Conservation (phyloP, 2,888 invertebrate genomes). For the Phyto melanocephala region DNA sequence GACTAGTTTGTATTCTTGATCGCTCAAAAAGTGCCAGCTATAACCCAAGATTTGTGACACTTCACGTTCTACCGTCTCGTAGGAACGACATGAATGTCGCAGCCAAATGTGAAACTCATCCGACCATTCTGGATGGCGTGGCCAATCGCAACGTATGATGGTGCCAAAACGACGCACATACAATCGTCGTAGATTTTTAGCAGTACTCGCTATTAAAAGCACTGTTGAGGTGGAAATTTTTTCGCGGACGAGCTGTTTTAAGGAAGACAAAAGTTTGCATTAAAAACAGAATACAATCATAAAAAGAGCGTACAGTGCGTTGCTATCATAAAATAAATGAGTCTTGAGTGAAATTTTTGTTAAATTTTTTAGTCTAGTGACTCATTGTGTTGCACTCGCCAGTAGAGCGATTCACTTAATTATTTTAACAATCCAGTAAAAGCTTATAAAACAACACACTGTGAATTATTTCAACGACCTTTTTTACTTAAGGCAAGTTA, state of each 20-base stretch:
- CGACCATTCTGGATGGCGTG: conserved; percentile 83
- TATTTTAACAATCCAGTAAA: no score
- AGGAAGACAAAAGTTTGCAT: background rate
- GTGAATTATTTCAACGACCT: no score
- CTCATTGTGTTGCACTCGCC: background rate
- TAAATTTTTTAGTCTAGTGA: no score
- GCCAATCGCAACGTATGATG: conserved; percentile 86
- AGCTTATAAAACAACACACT: no score
- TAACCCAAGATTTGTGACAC: conserved; percentile 84
- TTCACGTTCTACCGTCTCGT: conserved; percentile 84
- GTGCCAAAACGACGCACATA: conserved; percentile 86
- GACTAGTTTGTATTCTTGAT: conserved; percentile 82
- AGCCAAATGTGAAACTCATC: conserved; percentile 85
- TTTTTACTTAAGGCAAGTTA: no score
- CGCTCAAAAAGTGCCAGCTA: conserved; percentile 84
- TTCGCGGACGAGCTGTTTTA: conserved; percentile 84
- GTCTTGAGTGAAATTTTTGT: background rate
- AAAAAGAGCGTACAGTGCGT: no score
- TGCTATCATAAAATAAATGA: no score
- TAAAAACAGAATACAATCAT: background rate
- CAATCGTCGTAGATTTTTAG: conserved; percentile 82
- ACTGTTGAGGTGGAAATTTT: conserved; percentile 88
- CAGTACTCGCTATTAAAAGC: conserved; percentile 84
- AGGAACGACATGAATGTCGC: conserved; percentile 82
- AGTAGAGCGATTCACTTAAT: no score